Evolutionary conservation across 2,888 invertebrate genomes (phyloP), one percentile per base, ranked within the genome.

Genomic region (Leptothorax acervorum): DNA sequence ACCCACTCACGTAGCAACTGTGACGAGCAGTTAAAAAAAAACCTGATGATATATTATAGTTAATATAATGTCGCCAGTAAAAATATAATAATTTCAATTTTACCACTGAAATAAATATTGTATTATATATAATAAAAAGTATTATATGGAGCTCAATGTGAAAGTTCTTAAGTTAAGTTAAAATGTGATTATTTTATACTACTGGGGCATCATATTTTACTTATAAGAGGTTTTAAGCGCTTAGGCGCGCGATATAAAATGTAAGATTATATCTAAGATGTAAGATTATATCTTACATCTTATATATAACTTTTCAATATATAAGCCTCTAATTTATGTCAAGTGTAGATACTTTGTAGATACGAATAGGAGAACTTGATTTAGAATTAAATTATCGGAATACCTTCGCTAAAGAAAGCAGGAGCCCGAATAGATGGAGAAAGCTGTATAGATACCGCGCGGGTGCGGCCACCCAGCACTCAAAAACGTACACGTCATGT

Each of bases 271-370:
- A 62, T 63, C 23, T 23, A 23, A 23, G 23, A 23, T 23, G 23
- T 23, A 23, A 23, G 39, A 55, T 71, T 74, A 45, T 74, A 62
- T 63, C n/a, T 60, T 60, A 31, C 60, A 60, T 15, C 8, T 39
- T 63, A 23, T 39, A n/a, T 39, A 11, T 23, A 42, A 3, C 45
- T 74, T n/a, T 12, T 45, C 6, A 18, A n/a, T 45, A 28, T 6
- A 42, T 23, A 62, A 39, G 51, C 51, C 18, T 76, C 28, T 28
- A 12, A 42, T 53, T 53, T 42, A 39, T 11, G 3, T 53, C 2
- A n/a, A n/a, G 8, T 18, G 48, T 2, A 23, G 23, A 23, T 23
- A 45, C 23, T 53, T 18, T 39, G 18, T 31, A 65, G 23, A 66
- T 39, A n/a, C 15, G 12, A n/a, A n/a, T 6, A 18, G 11, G 6